Evolutionary conservation across 1,140 invertebrate genomes (phyloP).

Genomic region (Grapholita molesta): DNA sequence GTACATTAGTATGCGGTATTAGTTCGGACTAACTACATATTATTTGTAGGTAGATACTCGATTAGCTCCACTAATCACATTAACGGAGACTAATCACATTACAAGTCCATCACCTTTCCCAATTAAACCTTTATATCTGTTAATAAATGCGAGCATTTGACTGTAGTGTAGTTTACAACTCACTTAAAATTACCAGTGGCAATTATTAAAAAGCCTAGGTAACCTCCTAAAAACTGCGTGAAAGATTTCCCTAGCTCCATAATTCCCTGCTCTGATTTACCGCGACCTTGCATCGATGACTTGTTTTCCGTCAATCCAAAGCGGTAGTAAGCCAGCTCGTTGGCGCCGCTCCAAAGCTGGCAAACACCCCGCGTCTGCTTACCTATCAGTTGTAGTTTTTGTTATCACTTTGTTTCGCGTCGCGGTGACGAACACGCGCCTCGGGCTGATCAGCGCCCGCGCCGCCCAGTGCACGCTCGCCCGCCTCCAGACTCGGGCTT

Average conservation of each 20-base stretch:
- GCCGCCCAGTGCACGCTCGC: conserved; percentile 39
- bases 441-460: conserved; percentile 46
- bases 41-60: too few species aligned
- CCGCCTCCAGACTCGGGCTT: not conserved
- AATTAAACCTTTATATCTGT: too few species aligned
- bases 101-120: too few species aligned
- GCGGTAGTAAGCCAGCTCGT: conserved; percentile 30
- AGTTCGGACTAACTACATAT: too few species aligned
- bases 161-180: too few species aligned
- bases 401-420: conserved; percentile 66
- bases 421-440: conserved; percentile 56
- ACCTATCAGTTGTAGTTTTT: conserved; percentile 57
- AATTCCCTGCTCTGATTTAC: not conserved
- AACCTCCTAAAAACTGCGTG: not conserved
- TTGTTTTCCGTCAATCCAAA: conserved; percentile 41
- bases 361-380: conserved; percentile 26
- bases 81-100: too few species aligned
- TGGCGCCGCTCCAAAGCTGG: conserved; percentile 54
- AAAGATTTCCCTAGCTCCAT: not conserved
- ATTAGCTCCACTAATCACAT: too few species aligned
- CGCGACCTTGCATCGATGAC: conserved; percentile 32
- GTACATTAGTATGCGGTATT: too few species aligned
- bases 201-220: too few species aligned
- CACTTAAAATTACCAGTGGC: too few species aligned
- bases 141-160: too few species aligned